Base-by-base conservation (phyloP, 2,797 vertebrate species). In the Rhadinocentrus ornatus region DNA sequence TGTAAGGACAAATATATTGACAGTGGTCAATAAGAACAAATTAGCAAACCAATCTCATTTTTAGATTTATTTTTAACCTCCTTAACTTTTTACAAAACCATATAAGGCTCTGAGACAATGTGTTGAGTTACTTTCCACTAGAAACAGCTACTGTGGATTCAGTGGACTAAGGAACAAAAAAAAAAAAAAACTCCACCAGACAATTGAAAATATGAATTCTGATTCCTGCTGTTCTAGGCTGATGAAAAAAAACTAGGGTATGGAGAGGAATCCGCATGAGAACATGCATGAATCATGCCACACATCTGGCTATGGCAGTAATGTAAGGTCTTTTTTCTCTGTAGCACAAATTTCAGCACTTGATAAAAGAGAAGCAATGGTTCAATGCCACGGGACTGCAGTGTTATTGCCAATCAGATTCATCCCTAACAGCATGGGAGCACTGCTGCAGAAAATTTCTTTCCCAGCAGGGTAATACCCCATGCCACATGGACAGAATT, bases 251-350 rank as follows among this genome's bases (percentile, higher is more conserved):
- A 72, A 79, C 69, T 15, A 20, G 39, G 73, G 61, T 58, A 68
- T 60, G 69, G 48, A 66, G 72, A 35, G 56, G 81, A 86, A 84
- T 71, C 77, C 77, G 75, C 77, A 82, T 34, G 63, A 79, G 70
- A 64, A 75, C 79, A 84, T 85, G 83, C 84, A 88, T 84, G 86
- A 85, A 75, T 86, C 84, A 81, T 82, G 67, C 65, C 85, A 83
- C 77, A 75, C 66, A 86, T 85, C 71, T 74, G 64, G 63, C 69
- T 35, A 1, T 71, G 72, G 68, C 67, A 1, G 39, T 35, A 62
- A 77, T 66, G 54, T 75, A 62, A 3, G 59, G 56, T 69, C 69
- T 66, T 73, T 85, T 72, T 77, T 69, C 61, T 73, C 63, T 55
- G n/a, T 66, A 62, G 32, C 67, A 69, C 77, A 80, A 58, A 80